These are phyloP conservation scores for Porites evermanni DNA, from an alignment of 92 coral and sea anemone species.

Conservation along the genomic window DNA sequence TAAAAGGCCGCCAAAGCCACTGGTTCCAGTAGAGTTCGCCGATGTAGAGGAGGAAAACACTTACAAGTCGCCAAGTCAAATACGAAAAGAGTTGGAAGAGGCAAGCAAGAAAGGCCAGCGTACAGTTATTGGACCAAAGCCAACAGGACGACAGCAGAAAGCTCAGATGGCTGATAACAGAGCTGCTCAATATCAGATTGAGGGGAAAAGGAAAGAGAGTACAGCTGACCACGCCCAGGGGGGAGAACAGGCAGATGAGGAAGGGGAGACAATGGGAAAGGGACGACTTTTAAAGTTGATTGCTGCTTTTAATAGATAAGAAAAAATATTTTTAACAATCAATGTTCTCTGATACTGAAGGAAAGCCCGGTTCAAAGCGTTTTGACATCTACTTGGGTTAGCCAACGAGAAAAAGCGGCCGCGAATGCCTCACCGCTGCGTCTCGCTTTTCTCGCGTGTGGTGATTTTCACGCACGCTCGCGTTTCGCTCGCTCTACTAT, in stretches of 20 bases:
- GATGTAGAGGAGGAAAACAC: background rate
- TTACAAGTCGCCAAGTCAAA: conserved; percentile 46
- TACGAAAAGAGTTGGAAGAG: conserved; percentile 73
- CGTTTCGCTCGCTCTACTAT: too few relatives aligned
- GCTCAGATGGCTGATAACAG: background rate
- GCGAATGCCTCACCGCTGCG: too few relatives aligned
- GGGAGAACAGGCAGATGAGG: conserved; percentile 15
- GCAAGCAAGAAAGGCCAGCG: conserved; percentile 16
- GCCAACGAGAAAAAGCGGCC: too few relatives aligned
- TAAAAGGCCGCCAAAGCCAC: conserved; percentile 1
- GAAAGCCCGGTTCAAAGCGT: too few relatives aligned
- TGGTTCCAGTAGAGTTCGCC: background rate
- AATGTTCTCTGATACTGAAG: too few relatives aligned
- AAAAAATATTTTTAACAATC: background rate
- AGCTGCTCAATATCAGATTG: conserved; percentile 20
- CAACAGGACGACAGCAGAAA: conserved; percentile 6
- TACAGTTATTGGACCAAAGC: background rate
- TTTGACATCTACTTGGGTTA: too few relatives aligned
- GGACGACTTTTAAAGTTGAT: conserved; percentile 72
- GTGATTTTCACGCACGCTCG: too few relatives aligned
- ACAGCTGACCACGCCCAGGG: conserved; percentile 12
- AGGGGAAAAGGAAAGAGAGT: background rate
- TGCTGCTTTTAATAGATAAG: conserved; percentile 79
- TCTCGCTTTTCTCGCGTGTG: too few relatives aligned
- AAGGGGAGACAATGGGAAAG: conserved; percentile 49